Evolutionary conservation across 2,113 vertebrate genomes (phyloP), one percentile per base, ranked within the genome.

Genomic region (Nothobranchius kuhntae): DNA sequence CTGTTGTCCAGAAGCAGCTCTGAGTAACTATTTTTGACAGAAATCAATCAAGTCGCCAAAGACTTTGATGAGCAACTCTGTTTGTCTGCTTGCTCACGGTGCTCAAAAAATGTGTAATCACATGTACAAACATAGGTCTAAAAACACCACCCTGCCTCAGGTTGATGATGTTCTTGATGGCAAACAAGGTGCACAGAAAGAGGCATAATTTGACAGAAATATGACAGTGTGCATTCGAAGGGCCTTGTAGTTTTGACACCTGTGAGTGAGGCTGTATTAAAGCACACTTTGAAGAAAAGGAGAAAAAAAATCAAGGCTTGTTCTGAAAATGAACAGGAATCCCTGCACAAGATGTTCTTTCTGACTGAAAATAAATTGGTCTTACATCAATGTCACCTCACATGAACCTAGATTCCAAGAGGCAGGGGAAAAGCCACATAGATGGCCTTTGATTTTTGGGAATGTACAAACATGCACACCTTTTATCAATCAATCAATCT

Each of bases 301-400:
- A 90, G 30, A 30, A 30, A 80, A 68, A 89, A 88, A 91, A 87
- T 89, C 87, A 90, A 86, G 84, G 80, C 74, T 68, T 83, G 72
- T 62, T 86, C 78, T 78, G 61, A 82, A 60, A 46, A 26, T 5
- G 36, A 52, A 24, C 58, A 74, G 51, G 75, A 87, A 85, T 78
- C 66, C 70, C 53, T 6, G 71, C 76, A 78, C 61, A 75, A 75
- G 73, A 77, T 80, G 81, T 87, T 89, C 60, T 87, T 53, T 82
- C 69, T 83, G 78, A 92, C 82, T 77, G 81, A 86, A 90, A 90
- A 90, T 86, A 91, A 91, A 90, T 87, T 86, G 88, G 79, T 76
- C 85, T 89, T 84, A 86, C 90, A 80, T 46, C 61, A 61, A 42
- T 80, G 85, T 75, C 81, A 76, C 52, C 76, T 80, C 26, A 63